A percentile compares a stretch with the other conserved stretches of the same genome.
These are phyloP conservation scores for Rhea americana DNA, from an alignment of 2,113 vertebrate genomes.

Conservation along the genomic window DNA sequence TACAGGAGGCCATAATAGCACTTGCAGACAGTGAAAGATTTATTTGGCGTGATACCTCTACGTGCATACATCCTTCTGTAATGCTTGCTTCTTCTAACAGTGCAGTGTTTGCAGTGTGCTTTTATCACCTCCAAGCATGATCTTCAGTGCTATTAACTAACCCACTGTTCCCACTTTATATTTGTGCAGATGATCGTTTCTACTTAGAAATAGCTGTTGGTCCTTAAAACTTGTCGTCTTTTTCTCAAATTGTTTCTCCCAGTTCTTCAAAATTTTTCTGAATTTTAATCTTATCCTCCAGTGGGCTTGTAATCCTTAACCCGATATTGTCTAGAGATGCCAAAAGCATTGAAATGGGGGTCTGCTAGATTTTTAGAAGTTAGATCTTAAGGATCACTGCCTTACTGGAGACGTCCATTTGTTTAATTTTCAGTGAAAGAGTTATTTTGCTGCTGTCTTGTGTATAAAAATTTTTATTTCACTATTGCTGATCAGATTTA, in stretches of 20 bases:
- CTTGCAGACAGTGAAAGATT: neutral
- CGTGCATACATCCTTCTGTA: accelerated
- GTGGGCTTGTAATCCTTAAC: neutral
- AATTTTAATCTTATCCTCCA: neutral
- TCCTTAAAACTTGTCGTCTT: neutral
- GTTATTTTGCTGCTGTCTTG: neutral
- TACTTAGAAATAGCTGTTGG: neutral
- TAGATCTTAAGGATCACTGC: neutral
- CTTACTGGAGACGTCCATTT: neutral
- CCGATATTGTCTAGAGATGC: neutral
- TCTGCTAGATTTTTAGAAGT: neutral
- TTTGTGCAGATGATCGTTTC: neutral
- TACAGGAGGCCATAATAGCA: neutral
- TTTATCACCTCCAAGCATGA: neutral
- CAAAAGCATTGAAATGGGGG: accelerated
- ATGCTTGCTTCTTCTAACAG: neutral
- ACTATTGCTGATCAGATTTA: neutral
- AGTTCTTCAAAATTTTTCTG: neutral
- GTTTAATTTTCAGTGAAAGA: too few relatives aligned
- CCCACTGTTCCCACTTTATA: neutral
- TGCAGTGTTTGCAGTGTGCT: neutral
- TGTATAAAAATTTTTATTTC: neutral
- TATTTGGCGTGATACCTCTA: neutral
- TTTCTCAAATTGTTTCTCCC: neutral
- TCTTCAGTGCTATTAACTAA: neutral